Conservation (phyloP, 2,113 vertebrate genomes). For the Syngnathus typhle region DNA sequence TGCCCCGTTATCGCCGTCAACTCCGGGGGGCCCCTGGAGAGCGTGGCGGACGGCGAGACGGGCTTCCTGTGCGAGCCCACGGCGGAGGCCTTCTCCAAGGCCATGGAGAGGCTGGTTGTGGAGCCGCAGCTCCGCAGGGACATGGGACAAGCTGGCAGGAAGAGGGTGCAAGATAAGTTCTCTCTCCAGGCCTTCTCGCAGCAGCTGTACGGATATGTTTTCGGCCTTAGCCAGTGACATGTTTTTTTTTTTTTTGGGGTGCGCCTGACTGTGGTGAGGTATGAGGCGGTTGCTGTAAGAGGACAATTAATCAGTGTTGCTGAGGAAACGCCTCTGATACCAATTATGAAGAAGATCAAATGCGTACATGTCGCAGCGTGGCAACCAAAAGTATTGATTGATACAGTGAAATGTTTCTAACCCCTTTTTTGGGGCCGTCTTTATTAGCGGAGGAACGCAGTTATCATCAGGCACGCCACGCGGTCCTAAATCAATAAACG, state of each 20-base stretch:
- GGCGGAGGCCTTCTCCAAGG: slow-evolving; percentile 77
- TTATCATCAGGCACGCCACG: slow-evolving; percentile 26
- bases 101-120: slow-evolving; percentile 82
- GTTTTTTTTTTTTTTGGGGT: background rate
- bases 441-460: slow-evolving; percentile 46
- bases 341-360: slow-evolving; percentile 65
- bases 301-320: slow-evolving; percentile 65
- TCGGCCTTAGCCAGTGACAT: slow-evolving; percentile 72
- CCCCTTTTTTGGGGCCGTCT: slow-evolving; percentile 20
- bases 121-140: slow-evolving; percentile 76
- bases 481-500: slow-evolving; percentile 53
- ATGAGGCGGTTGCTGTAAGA: slow-evolving; percentile 10
- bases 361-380: slow-evolving; percentile 19
- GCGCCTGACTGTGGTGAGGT: slow-evolving; percentile 19
- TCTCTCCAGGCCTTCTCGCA: slow-evolving; percentile 85
- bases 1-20: slow-evolving; percentile 90
- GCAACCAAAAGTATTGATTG: slow-evolving; percentile 39
- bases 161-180: slow-evolving; percentile 82
- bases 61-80: slow-evolving; percentile 87
- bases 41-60: slow-evolving; percentile 78
- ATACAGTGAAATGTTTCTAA: slow-evolving; percentile 50
- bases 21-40: slow-evolving; percentile 92
- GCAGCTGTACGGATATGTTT: slow-evolving; percentile 80
- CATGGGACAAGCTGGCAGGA: slow-evolving; percentile 86
- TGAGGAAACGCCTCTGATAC: slow-evolving; percentile 48